Conservation (phyloP, 2,888 invertebrate species). For the Pollenia angustigena region DNA sequence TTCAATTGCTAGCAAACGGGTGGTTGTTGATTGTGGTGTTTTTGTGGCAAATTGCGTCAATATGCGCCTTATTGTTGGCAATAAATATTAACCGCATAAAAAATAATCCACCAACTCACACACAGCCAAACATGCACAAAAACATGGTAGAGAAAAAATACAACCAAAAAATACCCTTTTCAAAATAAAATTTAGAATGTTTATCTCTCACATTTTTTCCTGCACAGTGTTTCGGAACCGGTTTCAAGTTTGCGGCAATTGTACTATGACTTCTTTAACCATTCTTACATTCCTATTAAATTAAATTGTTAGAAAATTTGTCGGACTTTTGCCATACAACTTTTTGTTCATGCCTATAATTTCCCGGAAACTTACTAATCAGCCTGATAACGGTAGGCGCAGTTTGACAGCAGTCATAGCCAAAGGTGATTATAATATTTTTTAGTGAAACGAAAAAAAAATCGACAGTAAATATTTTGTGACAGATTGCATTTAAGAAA, state of each 20-base stretch:
- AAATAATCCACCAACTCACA: conserved; percentile 77
- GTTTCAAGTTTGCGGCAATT: neutral
- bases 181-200: neutral
- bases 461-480: too few species aligned
- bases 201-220: neutral
- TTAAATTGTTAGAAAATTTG: too few species aligned
- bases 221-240: conserved; percentile 12
- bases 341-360: too few species aligned
- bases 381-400: too few species aligned
- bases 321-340: too few species aligned
- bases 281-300: too few species aligned
- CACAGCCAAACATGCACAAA: conserved; percentile 1
- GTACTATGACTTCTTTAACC: too few species aligned
- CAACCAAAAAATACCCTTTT: conserved; percentile 45
- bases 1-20: neutral
- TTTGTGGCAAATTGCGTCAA: conserved; percentile 70
- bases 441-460: too few species aligned
- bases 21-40: conserved; percentile 33
- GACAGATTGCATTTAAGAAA: too few species aligned
- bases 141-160: neutral
- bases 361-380: too few species aligned
- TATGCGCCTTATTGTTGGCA: conserved; percentile 76
- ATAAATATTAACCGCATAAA: conserved; percentile 84
- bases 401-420: too few species aligned
- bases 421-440: too few species aligned